Base-by-base conservation (phyloP, 2,113 vertebrate species). In the Oreochromis spilurus region DNA sequence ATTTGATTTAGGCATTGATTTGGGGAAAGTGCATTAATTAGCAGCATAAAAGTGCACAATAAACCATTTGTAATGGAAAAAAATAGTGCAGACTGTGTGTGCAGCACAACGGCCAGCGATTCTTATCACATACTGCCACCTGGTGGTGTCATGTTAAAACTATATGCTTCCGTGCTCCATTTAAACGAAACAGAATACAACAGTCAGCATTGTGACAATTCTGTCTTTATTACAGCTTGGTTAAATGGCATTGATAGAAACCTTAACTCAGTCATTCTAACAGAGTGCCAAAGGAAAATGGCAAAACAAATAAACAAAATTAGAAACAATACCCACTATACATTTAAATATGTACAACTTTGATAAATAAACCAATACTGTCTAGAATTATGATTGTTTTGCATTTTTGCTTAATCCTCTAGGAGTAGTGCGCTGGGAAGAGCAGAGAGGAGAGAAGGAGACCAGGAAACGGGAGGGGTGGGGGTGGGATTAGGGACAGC, bases 331-430 rank as follows among this genome's bases (percentile, higher is more conserved):
- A 97, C 82, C 92, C 85, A 93, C 96, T 98, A 96, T 97, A 98
- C 97, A 97, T 91, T 95, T 92, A 96, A 97, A 93, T 98, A 99
- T 99, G 95, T 98, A 99, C 98, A 98, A 89, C 95, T 97, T 96
- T 96, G 97, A 98, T 98, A 99, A 98, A 99, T 97, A 98, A 96
- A 96, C 93, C 96, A 97, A 98, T 95, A 97, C 97, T 98, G 97
- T 90, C 93, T 95, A 94, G 90, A 93, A 82, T 86, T 86, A 62
- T 81, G 92, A 94, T 93, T 90, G 91, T 91, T 4, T 91, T 89
- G 89, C 78, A 87, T 89, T 89, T 92, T 86, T 88, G 57, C 75
- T 57, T 91, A 79, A 91, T 83, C 91, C 87, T 89, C 72, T 84
- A 89, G 21, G 84, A 85, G 54, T 79, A 79, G 50, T 81, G 91